These are phyloP conservation scores for Malurus elegans DNA, from an alignment of 2,113 vertebrate species.

Conservation along the genomic window DNA sequence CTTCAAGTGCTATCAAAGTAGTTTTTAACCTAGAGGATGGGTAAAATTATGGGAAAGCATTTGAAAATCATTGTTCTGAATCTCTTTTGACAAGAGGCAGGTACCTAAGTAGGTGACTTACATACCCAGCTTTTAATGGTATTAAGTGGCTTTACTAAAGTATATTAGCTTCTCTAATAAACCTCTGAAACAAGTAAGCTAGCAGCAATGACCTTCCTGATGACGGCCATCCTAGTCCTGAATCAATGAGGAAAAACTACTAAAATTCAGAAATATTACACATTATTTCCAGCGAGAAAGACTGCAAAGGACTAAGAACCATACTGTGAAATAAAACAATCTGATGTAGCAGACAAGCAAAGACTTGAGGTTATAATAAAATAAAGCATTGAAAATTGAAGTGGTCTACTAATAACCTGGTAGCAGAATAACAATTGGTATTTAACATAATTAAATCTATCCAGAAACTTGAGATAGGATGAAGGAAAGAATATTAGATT, in stretches of 20 bases:
- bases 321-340: background rate
- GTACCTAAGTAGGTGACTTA: background rate
- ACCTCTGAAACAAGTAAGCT: background rate
- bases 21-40: background rate
- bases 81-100: background rate
- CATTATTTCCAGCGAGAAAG: background rate
- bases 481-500: background rate
- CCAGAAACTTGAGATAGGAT: background rate
- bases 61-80: background rate
- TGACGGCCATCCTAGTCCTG: background rate
- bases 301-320: background rate
- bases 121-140: background rate
- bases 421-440: background rate
- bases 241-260: background rate
- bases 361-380: background rate
- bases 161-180: background rate
- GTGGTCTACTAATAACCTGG: background rate
- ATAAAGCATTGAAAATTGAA: background rate
- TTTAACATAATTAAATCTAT: background rate
- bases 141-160: background rate
- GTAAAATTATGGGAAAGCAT: background rate
- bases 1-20: background rate
- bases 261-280: background rate
- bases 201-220: background rate
- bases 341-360: background rate